Base-by-base conservation (phyloP, 2,888 invertebrate genomes). In the Nymphalis polychloros region DNA sequence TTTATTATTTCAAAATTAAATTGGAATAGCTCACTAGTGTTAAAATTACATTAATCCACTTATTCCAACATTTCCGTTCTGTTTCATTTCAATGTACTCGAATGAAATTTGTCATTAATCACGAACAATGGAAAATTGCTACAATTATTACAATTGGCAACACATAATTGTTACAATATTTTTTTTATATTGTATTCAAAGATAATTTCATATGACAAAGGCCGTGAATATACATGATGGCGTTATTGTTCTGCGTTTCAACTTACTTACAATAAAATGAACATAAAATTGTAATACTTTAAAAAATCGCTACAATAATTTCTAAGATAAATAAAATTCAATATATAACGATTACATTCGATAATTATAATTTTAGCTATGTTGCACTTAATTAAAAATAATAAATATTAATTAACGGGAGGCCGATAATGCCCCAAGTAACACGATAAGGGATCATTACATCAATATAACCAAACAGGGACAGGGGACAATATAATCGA, bases 131-230 rank as follows among this genome's bases (percentile, higher is more conserved):
- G 1, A 17, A 31, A 55, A 55, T 27, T 55, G 7, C 8, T 13
- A 31, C n/a, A n/a, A 55, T 55, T 35, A 55, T 55, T 55, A 8
- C 13, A 35, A 35, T 55, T 35, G 35, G 3, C 55, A 31, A 31
- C 17, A 31, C 17, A n/a, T 55, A 55, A 31, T 55, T 31, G 55
- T 31, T 55, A 35, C 31, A 31, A 8, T 17, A 17, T n/a, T 16
- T 27, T 55, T 31, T 53, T 53, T 23, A n/a, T 35, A 10, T 41
- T 41, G 55, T 35, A 55, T 55, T 55, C 31, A 55, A 35, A 55
- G 19, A 55, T 55, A 31, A 55, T 31, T 55, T 55, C 31, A 17
- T 55, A 35, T 55, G 31, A 55, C 55, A 55, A 55, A 31, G 8
- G 31, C 17, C 16, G 2, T 55, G 35, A 27, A 7, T 17, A 19